phyloP scores from a whole-genome alignment of 2,797 vertebrate genomes.

The Zonotrichia albicollis region DNA sequence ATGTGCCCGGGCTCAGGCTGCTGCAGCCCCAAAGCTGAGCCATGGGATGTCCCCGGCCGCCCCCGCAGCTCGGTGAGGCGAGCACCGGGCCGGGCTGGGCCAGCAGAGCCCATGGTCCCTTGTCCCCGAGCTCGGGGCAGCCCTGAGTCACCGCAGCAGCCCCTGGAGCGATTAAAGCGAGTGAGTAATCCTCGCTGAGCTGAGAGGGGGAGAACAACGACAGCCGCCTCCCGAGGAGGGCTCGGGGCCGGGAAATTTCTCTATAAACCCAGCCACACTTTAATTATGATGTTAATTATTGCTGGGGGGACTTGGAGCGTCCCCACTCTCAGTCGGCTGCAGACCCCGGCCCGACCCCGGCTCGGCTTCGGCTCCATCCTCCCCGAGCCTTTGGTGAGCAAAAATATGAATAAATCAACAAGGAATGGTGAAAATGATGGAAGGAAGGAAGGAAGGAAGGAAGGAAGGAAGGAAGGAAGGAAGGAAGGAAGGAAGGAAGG shows the following conservation, averaged over 20 bases:
- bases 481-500: neutral
- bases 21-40: neutral
- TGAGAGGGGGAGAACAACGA: neutral
- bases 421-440: neutral
- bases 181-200: slow-evolving; percentile 31
- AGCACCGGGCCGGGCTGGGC: neutral
- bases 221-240: neutral
- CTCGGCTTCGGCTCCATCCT: accelerated
- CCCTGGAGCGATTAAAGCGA: neutral
- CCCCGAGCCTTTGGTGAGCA: neutral
- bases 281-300: slow-evolving; percentile 26
- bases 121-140: neutral
- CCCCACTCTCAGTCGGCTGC: neutral
- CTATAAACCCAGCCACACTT: neutral
- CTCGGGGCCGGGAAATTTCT: neutral
- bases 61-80: neutral
- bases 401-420: neutral
- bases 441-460: neutral
- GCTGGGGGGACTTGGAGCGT: neutral
- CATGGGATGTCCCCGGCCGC: neutral
- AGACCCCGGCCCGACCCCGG: accelerated
- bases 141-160: slow-evolving; percentile 17
- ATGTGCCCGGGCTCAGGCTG: neutral
- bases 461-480: too few relatives aligned
- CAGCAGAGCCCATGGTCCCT: neutral